Base-by-base conservation (phyloP, 2,113 vertebrate genomes). In the Cyprinodon brontotheroides region DNA sequence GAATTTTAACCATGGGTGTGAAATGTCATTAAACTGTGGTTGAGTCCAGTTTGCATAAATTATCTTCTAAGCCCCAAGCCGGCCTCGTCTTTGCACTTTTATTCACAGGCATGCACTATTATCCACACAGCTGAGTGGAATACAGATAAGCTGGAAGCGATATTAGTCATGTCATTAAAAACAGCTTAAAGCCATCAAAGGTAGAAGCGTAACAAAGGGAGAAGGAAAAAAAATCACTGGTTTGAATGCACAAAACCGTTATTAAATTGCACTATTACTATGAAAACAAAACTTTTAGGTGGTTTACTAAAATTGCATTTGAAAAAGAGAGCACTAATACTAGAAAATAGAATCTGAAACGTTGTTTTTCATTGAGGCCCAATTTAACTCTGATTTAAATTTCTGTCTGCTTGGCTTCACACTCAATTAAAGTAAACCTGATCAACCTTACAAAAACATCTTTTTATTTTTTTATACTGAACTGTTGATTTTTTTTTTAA, bases 11-110 rank as follows among this genome's bases (percentile, higher is more conserved):
- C 64, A 68, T 41, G 13, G 41, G 64, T 76, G 65, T 50, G 77
- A 78, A 83, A 78, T 79, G 67, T 77, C 69, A 85, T 43, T 3
- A 57, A 68, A 66, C 67, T 65, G 67, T 14, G 68, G 74, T 9
- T 53, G 59, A 80, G 41, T 61, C 41, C 76, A 66, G 22, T 17
- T 43, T 75, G 79, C 88, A 81, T 74, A 81, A n/a, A 86, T 82
- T 80, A 78, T 70, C 62, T 69, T 57, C 37, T 10, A 59, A 60
- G 63, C 64, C 78, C 50, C 75, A 73, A 67, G 73, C 70, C 65
- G 62, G 74, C 61, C 50, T 40, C 67, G 71, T 61, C 61, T 72
- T 62, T 65, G 62, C 0, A 13, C 68, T 70, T 45, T 7, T 73
- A 75, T 78, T 82, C 65, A 78, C 37, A 40, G 64, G 61, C 76